Evolutionary conservation across 1,140 invertebrate species (phyloP).

Genomic region (Zaprionus ornatus): DNA sequence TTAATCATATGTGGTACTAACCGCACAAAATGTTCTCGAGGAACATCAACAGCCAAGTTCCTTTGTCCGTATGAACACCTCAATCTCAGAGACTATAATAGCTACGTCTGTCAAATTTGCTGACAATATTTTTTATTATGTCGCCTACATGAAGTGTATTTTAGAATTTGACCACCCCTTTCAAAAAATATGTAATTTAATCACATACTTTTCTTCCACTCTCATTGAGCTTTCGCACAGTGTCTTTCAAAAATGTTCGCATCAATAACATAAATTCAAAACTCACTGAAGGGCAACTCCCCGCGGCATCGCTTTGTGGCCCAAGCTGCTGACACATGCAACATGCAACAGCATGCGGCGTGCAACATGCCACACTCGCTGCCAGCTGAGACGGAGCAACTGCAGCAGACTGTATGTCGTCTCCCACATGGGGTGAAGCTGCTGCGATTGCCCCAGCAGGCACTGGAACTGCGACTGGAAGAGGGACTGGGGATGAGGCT

Average conservation of each 20-base stretch:
- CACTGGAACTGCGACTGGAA: not conserved
- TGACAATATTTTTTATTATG: too few relatives aligned
- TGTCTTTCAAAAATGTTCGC: conserved; percentile 50
- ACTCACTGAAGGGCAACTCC: conserved; percentile 46
- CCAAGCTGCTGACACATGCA: conserved; percentile 57
- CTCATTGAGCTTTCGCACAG: conserved; percentile 43
- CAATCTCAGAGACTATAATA: too few relatives aligned
- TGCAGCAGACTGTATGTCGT: conserved; percentile 72
- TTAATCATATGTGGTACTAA: too few relatives aligned
- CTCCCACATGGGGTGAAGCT: conserved; percentile 53
- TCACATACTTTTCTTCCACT: not conserved
- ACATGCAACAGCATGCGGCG: conserved; percentile 10
- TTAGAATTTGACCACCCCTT: not conserved
- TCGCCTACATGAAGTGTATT: not conserved
- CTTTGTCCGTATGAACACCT: too few relatives aligned
- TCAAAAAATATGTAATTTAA: not conserved
- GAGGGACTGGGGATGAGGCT: not conserved
- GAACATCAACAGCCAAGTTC: too few relatives aligned
- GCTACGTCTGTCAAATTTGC: too few relatives aligned
- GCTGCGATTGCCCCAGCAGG: conserved; percentile 5
- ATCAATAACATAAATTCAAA: conserved; percentile 80
- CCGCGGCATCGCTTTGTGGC: conserved; percentile 72
- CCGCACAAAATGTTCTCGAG: too few relatives aligned
- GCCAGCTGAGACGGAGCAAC: conserved; percentile 10
- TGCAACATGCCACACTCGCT: not conserved